Base-by-base conservation (phyloP, 2,888 invertebrate species). In the Habrosyne pyritoides region DNA sequence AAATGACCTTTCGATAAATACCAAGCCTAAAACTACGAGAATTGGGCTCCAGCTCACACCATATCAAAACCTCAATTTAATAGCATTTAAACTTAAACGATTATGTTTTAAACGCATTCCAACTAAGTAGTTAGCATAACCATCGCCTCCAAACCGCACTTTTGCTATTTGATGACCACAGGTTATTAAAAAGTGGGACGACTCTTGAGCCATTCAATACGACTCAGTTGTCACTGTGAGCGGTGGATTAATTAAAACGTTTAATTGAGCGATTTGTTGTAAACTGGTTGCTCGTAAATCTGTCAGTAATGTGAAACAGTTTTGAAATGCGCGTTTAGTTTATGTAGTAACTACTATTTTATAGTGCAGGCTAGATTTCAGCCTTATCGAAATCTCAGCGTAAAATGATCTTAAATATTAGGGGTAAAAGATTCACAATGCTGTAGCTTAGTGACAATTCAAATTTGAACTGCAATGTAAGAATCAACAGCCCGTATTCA, bases 161-260 rank as follows among this genome's bases (percentile, higher is more conserved):
- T 54, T 66, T 57, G 61, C 63, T 63, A 61, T 68, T 73, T 74
- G 67, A 72, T 56, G 67, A 66, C 67, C 67, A 49, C 67, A 66
- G 61, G 63, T 54, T 53, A 62, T 67, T 71, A 63, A 71, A 63
- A 80, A 75, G 78, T 80, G 67, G 80, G 64, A 69, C 79, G 66
- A 57, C 56, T 49, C 61, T 66, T 59, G 53, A 65, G 69, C 66
- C 66, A 74, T 64, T 67, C 60, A 64, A 70, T 72, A 61, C 46
- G 52, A 67, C 18, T 18, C 14, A 42, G 42, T 42, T 42, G 30
- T 10, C 22, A 73, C 47, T 69, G 57, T 26, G 0, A 56, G 77
- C 73, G 71, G 42, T 5, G 4, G 36, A 42, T 42, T 42, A 42
- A 42, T 42, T 33, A 33, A n/a, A 33, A 33, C 33, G 18, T 18